A percentile compares a stretch with the other conserved stretches of the same genome.
Conservation (phyloP, 1,140 invertebrate species). For the Diorhabda elongata region DNA sequence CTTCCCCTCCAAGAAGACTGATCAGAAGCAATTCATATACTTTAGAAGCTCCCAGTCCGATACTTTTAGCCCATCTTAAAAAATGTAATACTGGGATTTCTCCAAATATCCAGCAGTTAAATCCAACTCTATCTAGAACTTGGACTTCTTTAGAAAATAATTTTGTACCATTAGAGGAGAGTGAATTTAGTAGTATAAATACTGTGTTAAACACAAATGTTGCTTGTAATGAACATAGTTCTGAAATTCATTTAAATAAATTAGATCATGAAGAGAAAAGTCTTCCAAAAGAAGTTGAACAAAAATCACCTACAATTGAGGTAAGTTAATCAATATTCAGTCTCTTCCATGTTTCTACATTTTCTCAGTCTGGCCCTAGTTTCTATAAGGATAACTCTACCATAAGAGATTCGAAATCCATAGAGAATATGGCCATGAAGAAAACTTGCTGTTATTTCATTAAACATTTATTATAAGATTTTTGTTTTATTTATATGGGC, state of each 20-base stretch:
- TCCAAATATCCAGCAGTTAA: background rate
- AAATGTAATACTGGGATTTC: conserved; percentile 15
- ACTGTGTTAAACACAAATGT: conserved; percentile 21
- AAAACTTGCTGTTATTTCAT: too few relatives aligned
- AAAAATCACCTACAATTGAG: conserved; percentile 26
- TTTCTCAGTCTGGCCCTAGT: too few relatives aligned
- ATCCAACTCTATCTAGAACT: conserved; percentile 4
- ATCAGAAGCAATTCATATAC: conserved; percentile 60
- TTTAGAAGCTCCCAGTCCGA: conserved; percentile 57
- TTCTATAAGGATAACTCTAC: too few relatives aligned
- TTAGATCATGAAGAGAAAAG: background rate
- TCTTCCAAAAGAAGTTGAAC: background rate
- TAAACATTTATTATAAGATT: too few relatives aligned
- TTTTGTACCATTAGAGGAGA: conserved; percentile 19
- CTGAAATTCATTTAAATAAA: conserved; percentile 7
- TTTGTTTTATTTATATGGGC: too few relatives aligned
- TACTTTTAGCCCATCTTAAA: conserved; percentile 52
- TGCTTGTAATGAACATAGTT: conserved; percentile 11
- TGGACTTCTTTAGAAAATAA: conserved; percentile 18
- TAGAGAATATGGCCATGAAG: too few relatives aligned
- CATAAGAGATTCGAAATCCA: too few relatives aligned
- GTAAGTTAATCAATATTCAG: background rate
- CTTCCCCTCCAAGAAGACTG: conserved; percentile 44
- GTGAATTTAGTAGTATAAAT: conserved; percentile 23
- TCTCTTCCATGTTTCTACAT: too few relatives aligned